phyloP scores from a whole-genome alignment of 2,888 invertebrate species.

The Drosophila helvetica region DNA sequence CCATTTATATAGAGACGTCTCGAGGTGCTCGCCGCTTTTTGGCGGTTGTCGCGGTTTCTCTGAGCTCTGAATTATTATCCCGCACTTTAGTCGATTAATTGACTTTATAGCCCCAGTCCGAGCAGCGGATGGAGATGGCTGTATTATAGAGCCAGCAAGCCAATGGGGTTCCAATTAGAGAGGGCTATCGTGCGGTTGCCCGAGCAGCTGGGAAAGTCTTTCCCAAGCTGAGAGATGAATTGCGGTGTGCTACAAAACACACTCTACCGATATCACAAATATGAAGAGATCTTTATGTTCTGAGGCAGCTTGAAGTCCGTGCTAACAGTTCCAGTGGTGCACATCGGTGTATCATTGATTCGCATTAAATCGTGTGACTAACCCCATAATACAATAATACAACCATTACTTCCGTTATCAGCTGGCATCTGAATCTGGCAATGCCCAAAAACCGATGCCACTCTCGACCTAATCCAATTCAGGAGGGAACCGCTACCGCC shows the following conservation, averaged over 20 bases:
- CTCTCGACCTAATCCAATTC: conserved; percentile 33
- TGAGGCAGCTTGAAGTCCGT: neutral
- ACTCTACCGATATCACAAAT: neutral
- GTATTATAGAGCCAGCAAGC: conserved; percentile 19
- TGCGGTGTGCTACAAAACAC: neutral
- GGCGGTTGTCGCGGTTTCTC: conserved; percentile 77
- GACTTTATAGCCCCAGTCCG: conserved; percentile 52
- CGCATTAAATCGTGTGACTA: conserved; percentile 28
- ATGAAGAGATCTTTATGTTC: neutral
- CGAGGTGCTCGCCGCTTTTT: conserved; percentile 66
- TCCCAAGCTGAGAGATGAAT: conserved; percentile 17
- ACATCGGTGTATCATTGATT: conserved; percentile 15
- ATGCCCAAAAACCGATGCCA: conserved; percentile 31
- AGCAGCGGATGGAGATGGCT: conserved; percentile 7
- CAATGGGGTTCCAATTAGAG: conserved; percentile 74
- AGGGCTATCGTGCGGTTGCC: conserved; percentile 9
- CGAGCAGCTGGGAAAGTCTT: conserved; percentile 40
- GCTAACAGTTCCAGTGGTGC: neutral
- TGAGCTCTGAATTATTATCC: conserved; percentile 64
- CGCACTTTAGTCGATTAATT: conserved; percentile 73
- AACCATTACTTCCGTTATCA: conserved; percentile 38
- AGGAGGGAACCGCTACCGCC: neutral
- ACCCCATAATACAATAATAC: conserved; percentile 24
- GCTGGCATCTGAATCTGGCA: neutral
- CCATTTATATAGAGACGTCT: conserved; percentile 64